Evolutionary conservation across 2,888 invertebrate species (phyloP).

Genomic region (Platycheirus albimanus): DNA sequence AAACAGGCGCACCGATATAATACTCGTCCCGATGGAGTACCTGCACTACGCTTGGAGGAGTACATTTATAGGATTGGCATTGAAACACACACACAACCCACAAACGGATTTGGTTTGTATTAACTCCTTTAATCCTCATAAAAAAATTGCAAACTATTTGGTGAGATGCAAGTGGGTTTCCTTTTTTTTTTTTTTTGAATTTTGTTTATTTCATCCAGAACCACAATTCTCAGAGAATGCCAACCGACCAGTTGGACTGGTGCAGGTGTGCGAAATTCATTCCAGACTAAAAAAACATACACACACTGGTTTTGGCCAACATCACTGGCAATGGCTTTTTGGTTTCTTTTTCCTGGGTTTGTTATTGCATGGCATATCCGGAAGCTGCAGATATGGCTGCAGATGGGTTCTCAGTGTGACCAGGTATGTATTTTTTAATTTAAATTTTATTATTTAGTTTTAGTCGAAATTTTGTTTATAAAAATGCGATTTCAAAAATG

Average conservation of each 20-base stretch:
- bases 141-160: constrained; percentile 18
- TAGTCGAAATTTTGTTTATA: too few relatives aligned
- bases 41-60: constrained; percentile 87
- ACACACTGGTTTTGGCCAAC: constrained; percentile 50
- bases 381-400: constrained; percentile 37
- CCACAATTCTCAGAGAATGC: constrained; percentile 46
- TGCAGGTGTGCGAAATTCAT: constrained; percentile 69
- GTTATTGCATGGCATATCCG: constrained; percentile 48
- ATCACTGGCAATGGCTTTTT: constrained; percentile 52
- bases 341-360: constrained; percentile 5
- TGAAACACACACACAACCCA: constrained; percentile 85
- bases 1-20: constrained; percentile 49
- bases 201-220: constrained; percentile 5
- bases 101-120: constrained; percentile 86
- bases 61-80: constrained; percentile 88
- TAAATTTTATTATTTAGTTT: too few relatives aligned
- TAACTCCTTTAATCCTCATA: constrained; percentile 53
- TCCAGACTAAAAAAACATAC: constrained; percentile 19
- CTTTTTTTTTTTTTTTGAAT: constrained; percentile 4
- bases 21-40: too few relatives aligned
- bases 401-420: constrained; percentile 12
- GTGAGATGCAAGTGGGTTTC: constrained; percentile 28
- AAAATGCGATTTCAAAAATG: too few relatives aligned
- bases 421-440: too few relatives aligned
- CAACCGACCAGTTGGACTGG: constrained; percentile 60